Base-by-base conservation (phyloP, 1,140 invertebrate genomes). In the Ceratoteleas bidentatus region DNA sequence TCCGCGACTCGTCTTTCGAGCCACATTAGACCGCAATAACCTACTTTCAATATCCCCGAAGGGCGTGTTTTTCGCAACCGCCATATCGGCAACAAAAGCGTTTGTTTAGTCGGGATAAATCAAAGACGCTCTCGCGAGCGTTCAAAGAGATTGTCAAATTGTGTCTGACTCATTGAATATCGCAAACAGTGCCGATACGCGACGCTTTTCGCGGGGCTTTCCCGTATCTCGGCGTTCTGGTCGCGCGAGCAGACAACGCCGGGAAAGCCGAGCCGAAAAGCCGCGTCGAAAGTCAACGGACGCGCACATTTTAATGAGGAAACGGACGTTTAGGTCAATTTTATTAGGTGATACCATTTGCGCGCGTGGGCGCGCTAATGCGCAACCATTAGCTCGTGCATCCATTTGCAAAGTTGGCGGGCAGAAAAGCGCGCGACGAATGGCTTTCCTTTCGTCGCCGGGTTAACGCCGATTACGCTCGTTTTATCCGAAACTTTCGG, bases 291-390 rank as follows among this genome's bases (percentile, higher is more conserved):
- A 84, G 77, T 85, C 84, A 76, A 85, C 72, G 75, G 76, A 66
- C 75, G 79, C 69, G 86, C 86, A 85, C 85, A 86, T 88, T 88
- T 86, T 88, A 88, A 89, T 87, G 87, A 88, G 87, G 85, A 86
- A 88, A 84, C 82, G 74, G 81, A 70, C 83, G 75, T 70, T 84
- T 84, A 83, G 61, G 72, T 72, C 65, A 81, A 81, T 81, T 81
- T 81, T 81, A 75, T 81, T 81, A 81, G 78, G 78, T 75, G 70
- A 75, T 81, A 74, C 61, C 74, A 60, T 74, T 68, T 57, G 57
- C 62, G 34, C 52, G 70, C 52, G 77, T 81, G 73, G 70, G 77
- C 77, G 64, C 62, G 53, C 47, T 79, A 79, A 79, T 79, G 68
- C 60, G 36, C 36, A 9, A 40, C 24, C 4, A n/a, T n/a, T n/a